A percentile compares a stretch with the other conserved stretches of the same genome.
These are phyloP conservation scores for Hapalemur alaotrensis DNA, from an alignment of 2,797 vertebrate genomes.

Conservation along the genomic window DNA sequence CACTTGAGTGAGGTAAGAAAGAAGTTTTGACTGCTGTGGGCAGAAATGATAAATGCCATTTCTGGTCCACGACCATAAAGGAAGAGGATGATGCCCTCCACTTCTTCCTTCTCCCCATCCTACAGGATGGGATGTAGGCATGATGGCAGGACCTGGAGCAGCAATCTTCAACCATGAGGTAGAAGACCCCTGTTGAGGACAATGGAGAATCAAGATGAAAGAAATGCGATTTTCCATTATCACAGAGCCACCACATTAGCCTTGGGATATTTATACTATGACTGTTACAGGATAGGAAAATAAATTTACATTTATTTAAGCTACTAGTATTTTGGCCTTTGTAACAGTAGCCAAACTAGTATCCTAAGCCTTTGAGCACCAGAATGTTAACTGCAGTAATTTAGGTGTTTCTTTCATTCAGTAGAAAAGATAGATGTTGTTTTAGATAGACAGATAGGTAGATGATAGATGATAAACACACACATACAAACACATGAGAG, in stretches of 20 bases:
- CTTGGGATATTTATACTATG: background rate
- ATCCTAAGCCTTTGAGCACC: background rate
- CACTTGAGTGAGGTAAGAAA: background rate
- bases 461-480: background rate
- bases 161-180: background rate
- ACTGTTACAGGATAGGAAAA: background rate
- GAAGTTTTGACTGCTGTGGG: background rate
- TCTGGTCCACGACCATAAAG: background rate
- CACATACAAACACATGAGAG: background rate
- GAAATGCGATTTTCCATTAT: background rate
- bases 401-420: background rate
- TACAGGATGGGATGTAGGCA: background rate
- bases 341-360: background rate
- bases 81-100: background rate
- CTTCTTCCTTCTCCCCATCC: background rate
- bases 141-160: background rate
- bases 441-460: background rate
- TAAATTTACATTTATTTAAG: conserved; percentile 23
- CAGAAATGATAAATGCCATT: background rate
- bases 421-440: background rate
- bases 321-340: conserved; percentile 3
- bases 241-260: background rate
- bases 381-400: background rate
- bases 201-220: background rate
- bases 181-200: background rate